Evolutionary conservation across 2,113 vertebrate genomes (phyloP), one percentile per base, ranked within the genome.

Genomic region (Hipposideros armiger): DNA sequence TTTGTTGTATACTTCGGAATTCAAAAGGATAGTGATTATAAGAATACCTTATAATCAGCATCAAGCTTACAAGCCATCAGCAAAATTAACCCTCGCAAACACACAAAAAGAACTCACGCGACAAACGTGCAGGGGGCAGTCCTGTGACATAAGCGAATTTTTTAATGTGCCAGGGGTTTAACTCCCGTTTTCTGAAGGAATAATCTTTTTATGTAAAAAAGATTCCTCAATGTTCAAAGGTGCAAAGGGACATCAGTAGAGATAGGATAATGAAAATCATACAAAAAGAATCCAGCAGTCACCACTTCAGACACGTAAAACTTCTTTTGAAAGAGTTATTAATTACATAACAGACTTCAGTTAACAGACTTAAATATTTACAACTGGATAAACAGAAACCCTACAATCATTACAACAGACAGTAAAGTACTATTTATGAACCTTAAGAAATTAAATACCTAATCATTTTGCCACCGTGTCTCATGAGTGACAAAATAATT

Each of bases 1-100:
- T 98, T 98, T 97, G 97, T 98, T 98, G 97, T 98, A 97, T 93
- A 11, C 94, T 98, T 98, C 98, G 97, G 95, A 98, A 98, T 98
- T 98, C 98, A 98, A 97, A 98, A 98, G 97, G 91, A 96, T 95
- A 42, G 98, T 93, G 97, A 98, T 98, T 98, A 89, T 97, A 98
- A 95, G 60, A 96, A 97, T 98, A 98, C 96, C 97, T 98, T 98
- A 97, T 98, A 98, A 98, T 98, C 98, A 98, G 97, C 97, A 97
- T 56, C 45, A 96, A 97, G 97, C 86, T 97, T 96, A 96, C 62
- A 91, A 97, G 94, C 69, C 94, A 90, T 97, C 95, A 98, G 97
- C 97, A 97, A 97, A 98, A 98, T 97, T 96, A 97, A 97, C 95
- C 97, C 94, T 64, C 26, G 4, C 7, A 58, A 16, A 87, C 72